Conservation (phyloP, 2,797 vertebrate genomes). For the Danio choprae region DNA sequence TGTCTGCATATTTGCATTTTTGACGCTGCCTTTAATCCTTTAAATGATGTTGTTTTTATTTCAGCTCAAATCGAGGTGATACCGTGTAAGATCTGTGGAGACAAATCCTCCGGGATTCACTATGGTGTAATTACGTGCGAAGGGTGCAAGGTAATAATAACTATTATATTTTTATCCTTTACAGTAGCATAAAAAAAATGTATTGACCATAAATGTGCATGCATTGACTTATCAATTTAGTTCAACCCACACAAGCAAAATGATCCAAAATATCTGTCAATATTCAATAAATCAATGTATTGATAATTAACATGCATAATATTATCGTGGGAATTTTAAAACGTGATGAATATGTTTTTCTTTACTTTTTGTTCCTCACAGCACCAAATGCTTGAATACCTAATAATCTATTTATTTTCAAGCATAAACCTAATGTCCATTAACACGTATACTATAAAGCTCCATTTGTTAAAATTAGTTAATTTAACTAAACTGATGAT, state of each 20-base stretch:
- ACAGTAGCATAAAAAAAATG: too few relatives aligned
- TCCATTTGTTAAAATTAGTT: too few relatives aligned
- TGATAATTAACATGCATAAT: too few relatives aligned
- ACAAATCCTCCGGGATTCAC: constrained; percentile 95
- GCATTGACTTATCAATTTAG: neutral
- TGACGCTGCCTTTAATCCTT: neutral
- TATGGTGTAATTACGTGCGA: constrained; percentile 95
- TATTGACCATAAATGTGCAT: neutral
- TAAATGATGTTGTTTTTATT: constrained; percentile 1
- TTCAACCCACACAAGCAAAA: neutral
- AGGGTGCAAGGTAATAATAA: constrained; percentile 89
- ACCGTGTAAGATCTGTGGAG: constrained; percentile 94
- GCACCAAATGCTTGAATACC: too few relatives aligned
- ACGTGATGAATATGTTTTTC: too few relatives aligned
- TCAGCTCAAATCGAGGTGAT: constrained; percentile 95
- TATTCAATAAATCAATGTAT: too few relatives aligned
- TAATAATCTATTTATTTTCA: too few relatives aligned
- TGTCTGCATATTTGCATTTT: neutral
- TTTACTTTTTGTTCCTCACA: too few relatives aligned
- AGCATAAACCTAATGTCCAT: too few relatives aligned
- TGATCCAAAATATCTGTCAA: neutral
- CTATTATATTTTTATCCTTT: neutral
- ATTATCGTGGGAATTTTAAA: too few relatives aligned
- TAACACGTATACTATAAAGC: too few relatives aligned
- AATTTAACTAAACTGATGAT: too few relatives aligned